phyloP scores from a whole-genome alignment of 2,888 invertebrate species.

The Noctua janthe region DNA sequence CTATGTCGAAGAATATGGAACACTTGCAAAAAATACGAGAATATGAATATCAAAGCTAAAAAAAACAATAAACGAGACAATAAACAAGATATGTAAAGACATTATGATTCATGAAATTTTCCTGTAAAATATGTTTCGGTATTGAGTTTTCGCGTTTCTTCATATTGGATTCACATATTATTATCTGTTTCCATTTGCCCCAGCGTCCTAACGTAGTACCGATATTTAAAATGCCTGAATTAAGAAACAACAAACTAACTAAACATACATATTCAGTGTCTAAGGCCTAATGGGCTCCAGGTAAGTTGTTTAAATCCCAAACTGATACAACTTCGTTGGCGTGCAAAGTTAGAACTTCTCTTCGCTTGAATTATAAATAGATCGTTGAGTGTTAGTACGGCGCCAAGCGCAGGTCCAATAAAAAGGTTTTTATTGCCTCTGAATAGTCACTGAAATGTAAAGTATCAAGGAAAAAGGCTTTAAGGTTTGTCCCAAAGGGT shows the following conservation, averaged over 20 bases:
- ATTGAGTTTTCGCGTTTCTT: background rate
- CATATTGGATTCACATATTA: background rate
- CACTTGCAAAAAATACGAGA: constrained; percentile 3
- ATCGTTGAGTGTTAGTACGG: constrained; percentile 20
- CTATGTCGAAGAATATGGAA: constrained; percentile 11
- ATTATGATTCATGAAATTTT: background rate
- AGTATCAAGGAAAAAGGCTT: constrained; percentile 49
- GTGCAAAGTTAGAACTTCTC: constrained; percentile 18
- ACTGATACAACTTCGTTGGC: constrained; percentile 30
- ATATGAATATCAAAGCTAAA: background rate
- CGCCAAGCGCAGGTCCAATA: constrained; percentile 25
- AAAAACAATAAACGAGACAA: background rate
- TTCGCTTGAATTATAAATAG: constrained; percentile 49
- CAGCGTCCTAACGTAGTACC: background rate
- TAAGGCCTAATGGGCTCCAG: constrained; percentile 25
- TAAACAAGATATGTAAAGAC: background rate
- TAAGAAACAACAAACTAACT: constrained; percentile 45
- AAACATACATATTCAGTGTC: constrained; percentile 33
- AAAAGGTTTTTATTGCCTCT: constrained; percentile 42
- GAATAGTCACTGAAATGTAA: constrained; percentile 51
- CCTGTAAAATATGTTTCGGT: constrained; percentile 1
- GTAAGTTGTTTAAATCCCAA: constrained; percentile 37
- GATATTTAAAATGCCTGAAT: constrained; percentile 34
- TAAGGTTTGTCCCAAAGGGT: constrained; percentile 32
- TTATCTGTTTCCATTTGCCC: constrained; percentile 18